Evolutionary conservation across 2,888 invertebrate species (phyloP), one percentile per base, ranked within the genome.

Genomic region (Electrophaes corylata): DNA sequence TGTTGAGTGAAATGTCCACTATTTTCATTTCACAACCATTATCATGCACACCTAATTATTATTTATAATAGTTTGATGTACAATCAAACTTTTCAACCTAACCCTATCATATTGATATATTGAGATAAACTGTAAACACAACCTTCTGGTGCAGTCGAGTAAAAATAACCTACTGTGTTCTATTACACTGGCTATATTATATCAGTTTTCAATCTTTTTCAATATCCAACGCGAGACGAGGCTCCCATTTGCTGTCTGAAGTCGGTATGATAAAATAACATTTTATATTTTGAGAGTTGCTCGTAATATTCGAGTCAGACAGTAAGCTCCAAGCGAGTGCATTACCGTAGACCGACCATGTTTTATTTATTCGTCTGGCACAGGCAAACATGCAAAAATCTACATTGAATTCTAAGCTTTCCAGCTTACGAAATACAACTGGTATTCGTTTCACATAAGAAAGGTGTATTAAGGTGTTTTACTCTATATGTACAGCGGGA

Each of bases 311-410:
- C 67, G 66, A 66, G 68, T 62, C 59, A 62, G 66, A 69, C 71
- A 66, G 71, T 73, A 74, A 74, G 74, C 76, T 66, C 62, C 73
- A 19, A 60, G 57, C 68, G 70, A 79, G 80, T 85, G 84, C 86
- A 86, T 87, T 88, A 86, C 80, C 68, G 76, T 70, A 60, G 68
- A 65, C 66, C 65, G 60, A 65, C 66, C 66, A 68, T 68, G 82
- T 86, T 86, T 87, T 85, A 85, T 85, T 87, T 85, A 86, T 83
- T 78, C 80, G 82, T 81, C 78, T 81, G 79, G 65, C 57, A 61
- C 57, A 56, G 60, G 51, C 65, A 43, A 62, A 67, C 60, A 61
- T 47, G 50, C 52, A 49, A 59, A 43, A 35, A 14, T 1, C 18
- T 12, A 1, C 14, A 44, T 20, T 4, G 20, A 4, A 60, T 31